Conservation (phyloP, 2,888 invertebrate genomes). For the Odontothrips loti region DNA sequence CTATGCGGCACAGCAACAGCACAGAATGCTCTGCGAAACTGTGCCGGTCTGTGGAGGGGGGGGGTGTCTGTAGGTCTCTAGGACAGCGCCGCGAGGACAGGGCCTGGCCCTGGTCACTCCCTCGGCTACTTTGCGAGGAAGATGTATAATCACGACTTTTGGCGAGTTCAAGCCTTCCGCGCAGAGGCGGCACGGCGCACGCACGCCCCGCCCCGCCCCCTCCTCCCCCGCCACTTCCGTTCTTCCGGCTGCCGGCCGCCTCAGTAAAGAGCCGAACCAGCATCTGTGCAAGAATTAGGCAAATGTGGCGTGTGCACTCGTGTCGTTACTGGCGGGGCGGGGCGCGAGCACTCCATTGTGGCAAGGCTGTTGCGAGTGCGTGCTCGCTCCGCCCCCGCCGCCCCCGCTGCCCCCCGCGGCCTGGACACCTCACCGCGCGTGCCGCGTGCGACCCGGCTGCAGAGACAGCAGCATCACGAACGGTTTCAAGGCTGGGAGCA, state of each 20-base stretch:
- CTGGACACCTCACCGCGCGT: neutral
- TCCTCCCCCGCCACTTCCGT: neutral
- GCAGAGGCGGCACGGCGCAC: neutral
- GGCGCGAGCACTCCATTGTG: no score
- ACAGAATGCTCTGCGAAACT: no score
- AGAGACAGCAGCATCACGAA: no score
- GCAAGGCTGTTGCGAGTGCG: neutral
- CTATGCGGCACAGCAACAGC: no score
- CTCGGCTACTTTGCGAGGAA: no score
- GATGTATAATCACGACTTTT: no score
- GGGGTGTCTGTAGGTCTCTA: no score
- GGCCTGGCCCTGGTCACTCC: no score
- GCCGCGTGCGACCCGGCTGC: neutral
- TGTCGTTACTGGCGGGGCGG: no score
- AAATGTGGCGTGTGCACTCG: neutral
- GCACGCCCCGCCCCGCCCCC: neutral
- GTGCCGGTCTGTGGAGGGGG: no score
- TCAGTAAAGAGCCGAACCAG: neutral
- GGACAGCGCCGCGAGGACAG: no score
- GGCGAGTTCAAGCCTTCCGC: neutral
- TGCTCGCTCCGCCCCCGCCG: neutral
- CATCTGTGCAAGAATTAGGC: neutral
- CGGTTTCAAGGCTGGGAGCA: no score
- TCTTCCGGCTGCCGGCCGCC: neutral
- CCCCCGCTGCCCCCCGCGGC: neutral